Evolutionary conservation across 1,140 invertebrate species (phyloP).

Genomic region (Drosophila nasuta): DNA sequence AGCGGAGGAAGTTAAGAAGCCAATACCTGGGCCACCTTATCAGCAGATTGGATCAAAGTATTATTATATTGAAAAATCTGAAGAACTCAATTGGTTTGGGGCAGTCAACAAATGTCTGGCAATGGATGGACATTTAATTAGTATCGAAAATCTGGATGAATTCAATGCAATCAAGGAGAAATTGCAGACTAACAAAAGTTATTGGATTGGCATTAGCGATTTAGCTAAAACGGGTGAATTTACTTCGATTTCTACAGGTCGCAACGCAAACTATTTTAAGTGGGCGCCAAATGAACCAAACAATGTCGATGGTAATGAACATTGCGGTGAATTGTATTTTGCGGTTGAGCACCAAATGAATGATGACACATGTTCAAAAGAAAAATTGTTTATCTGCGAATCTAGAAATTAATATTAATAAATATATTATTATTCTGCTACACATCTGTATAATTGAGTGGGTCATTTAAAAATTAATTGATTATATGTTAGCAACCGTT

Average conservation of each 20-base stretch:
- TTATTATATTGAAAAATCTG: slow-evolving; percentile 1
- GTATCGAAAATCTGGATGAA: neutral
- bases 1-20: too few relatives aligned
- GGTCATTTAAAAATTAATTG: too few relatives aligned
- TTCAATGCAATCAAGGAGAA: neutral
- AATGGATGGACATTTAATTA: neutral
- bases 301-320: slow-evolving; percentile 1
- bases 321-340: neutral
- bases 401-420: too few relatives aligned
- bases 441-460: too few relatives aligned
- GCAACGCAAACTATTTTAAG: neutral
- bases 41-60: slow-evolving; percentile 1
- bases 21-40: neutral
- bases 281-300: slow-evolving; percentile 2
- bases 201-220: slow-evolving; percentile 31
- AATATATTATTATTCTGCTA: too few relatives aligned
- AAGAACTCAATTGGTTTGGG: neutral
- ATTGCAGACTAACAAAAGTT: neutral
- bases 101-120: neutral
- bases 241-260: slow-evolving; percentile 6
- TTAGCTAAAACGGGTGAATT: neutral
- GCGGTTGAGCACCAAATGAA: slow-evolving; percentile 7
- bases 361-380: slow-evolving; percentile 2
- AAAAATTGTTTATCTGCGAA: too few relatives aligned
- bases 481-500: too few relatives aligned